Base-by-base conservation (phyloP, 2,113 vertebrate species). In the Aptenodytes patagonicus region DNA sequence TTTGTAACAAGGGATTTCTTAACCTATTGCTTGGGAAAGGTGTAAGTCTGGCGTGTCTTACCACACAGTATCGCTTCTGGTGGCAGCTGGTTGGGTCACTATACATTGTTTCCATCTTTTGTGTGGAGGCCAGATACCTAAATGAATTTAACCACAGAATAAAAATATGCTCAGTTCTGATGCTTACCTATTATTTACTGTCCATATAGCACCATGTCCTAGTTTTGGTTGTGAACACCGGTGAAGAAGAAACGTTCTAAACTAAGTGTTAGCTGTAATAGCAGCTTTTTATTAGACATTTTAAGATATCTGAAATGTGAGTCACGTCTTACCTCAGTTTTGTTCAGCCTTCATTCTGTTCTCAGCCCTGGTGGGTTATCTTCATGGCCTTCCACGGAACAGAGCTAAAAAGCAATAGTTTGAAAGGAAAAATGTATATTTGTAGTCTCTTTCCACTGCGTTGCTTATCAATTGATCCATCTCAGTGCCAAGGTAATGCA, bases 21-120 rank as follows among this genome's bases (percentile, higher is more conserved):
- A 31, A 40, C 14, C 29, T 72, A 11, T 52, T 65, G 4, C n/a
- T 38, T 28, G 15, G 34, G 58, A 28, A 6, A 71, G 5, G 6
- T 19, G 6, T 18, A 36, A 44, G 4, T 22, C 52, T 86, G 65
- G 17, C 0, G 0, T 32, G 8, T 38, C 21, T 90, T 61, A 64
- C 28, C 77, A 84, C 66, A 11, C 14, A 32, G 32, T 16, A 40
- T 31, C 5, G 1, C 47, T 83, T 60, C 9, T 36, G 15, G 44
- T 51, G 26, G n/a, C 61, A 92, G 40, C 44, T 55, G 47, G 5
- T 47, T 83, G 71, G 44, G 34, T 51, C 54, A 42, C 34, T 73
- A 42, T 9, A 19, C 5, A 3, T 14, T 24, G 16, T 25, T 87
- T 69, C 40, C 42, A 68, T n/a, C 24, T 44, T 72, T 81, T 79